Evolutionary conservation across 2,888 invertebrate genomes (phyloP), one percentile per base, ranked within the genome.

Genomic region (Gortyna flavago): DNA sequence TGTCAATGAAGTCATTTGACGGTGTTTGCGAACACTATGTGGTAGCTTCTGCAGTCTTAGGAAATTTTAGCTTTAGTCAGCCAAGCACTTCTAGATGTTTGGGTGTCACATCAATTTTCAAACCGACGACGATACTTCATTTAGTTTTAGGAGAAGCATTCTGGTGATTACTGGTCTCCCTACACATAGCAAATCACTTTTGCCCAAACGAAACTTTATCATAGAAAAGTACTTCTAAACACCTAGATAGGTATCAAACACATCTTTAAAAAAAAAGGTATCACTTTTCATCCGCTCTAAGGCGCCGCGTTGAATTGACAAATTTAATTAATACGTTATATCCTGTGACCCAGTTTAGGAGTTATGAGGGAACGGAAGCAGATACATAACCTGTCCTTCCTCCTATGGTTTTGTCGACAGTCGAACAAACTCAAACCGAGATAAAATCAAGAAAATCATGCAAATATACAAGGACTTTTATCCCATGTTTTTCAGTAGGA

Each of bases 391-490:
- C n/a, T 9, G 9, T 11, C 18, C 9, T 44, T n/a, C 18, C 9
- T 44, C 21, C 29, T 18, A 21, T 29, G 29, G 7, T 29, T 21
- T 29, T 29, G 21, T 21, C 44, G 0, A n/a, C 29, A 66, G 3
- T 44, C 3, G 0, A 38, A 25, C 7, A 41, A 41, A 18, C 7
- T n/a, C 67, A 51, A 13, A 71, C 0, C n/a, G 2, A n/a, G 11
- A 41, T 54, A 69, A 54, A 35, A 32, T 38, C 25, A 29, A 61
- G 18, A 48, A 41, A 66, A 51, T 18, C 9, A 44, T 62, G 41
- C 29, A 41, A 69, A 79, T 62, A 29, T 21, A 25, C 61, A 77
- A 79, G 51, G 70, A 44, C 41, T 35, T 18, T 54, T 32, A 35
- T 32, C 59, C 21, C 59, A 51, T 54, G 35, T 35, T 61, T 41